Evolutionary conservation across 1,140 invertebrate species (phyloP).

Genomic region (Drosophila saltans): DNA sequence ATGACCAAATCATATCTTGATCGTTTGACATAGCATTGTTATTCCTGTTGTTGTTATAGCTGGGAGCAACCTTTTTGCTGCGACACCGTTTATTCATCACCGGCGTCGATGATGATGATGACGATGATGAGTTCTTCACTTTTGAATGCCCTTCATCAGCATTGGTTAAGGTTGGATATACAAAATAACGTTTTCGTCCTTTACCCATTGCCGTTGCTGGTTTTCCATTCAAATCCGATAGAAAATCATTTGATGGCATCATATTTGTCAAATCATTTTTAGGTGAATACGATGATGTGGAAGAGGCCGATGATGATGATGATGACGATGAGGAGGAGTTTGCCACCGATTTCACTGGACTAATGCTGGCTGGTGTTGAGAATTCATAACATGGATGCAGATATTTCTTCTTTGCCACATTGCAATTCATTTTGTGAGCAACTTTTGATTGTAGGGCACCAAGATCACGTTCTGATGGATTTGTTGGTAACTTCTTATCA

Average conservation of each 20-base stretch:
- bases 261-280: neutral
- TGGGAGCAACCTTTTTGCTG: constrained; percentile 55
- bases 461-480: constrained; percentile 86
- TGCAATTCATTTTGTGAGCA: constrained; percentile 62
- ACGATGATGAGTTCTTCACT: neutral
- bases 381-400: constrained; percentile 49
- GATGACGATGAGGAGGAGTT: constrained; percentile 67
- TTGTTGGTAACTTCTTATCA: constrained; percentile 86
- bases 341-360: constrained; percentile 74
- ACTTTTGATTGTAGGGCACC: constrained; percentile 85
- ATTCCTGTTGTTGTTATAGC: neutral
- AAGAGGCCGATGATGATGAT: constrained; percentile 32
- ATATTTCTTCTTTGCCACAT: constrained; percentile 50
- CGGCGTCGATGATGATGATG: neutral
- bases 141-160: neutral
- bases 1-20: constrained; percentile 14
- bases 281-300: constrained; percentile 28
- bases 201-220: constrained; percentile 18
- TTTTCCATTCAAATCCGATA: neutral
- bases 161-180: constrained; percentile 9
- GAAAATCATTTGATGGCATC: neutral
- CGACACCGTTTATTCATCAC: constrained; percentile 51
- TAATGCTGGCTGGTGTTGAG: constrained; percentile 77
- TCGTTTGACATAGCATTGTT: neutral
- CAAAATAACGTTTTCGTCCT: constrained; percentile 46